These are phyloP conservation scores for Trididemnum miniatum DNA, from an alignment of 23 tunicate species.

Conservation along the genomic window DNA sequence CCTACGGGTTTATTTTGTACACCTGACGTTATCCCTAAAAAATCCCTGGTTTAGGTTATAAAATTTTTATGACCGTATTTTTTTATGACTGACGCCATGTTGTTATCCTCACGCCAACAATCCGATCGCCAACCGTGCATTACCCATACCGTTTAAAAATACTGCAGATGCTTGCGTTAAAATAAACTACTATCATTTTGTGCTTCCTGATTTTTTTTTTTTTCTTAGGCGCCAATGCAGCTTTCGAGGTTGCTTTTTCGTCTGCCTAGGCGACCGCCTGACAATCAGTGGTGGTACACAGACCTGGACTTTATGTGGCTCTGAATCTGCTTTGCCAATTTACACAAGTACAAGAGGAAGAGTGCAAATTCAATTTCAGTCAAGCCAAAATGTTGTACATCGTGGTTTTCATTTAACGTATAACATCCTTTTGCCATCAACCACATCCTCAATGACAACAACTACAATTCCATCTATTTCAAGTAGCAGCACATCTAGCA, in stretches of 20 bases:
- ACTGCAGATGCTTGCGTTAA: too few relatives aligned
- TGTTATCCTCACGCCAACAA: too few relatives aligned
- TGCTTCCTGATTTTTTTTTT: not conserved
- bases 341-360: not conserved
- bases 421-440: not conserved
- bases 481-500: too few relatives aligned
- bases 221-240: not conserved
- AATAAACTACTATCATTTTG: too few relatives aligned
- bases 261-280: not conserved
- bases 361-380: not conserved
- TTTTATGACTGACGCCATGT: too few relatives aligned
- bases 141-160: too few relatives aligned
- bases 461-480: not conserved
- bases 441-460: not conserved
- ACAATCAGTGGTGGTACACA: not conserved
- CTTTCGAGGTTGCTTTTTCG: not conserved
- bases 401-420: conserved; percentile 17
- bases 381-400: not conserved
- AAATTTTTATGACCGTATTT: too few relatives aligned
- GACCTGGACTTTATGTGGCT: not conserved
- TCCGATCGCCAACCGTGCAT: too few relatives aligned
- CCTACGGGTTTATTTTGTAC: too few relatives aligned
- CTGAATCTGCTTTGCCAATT: not conserved
- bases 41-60: too few relatives aligned
- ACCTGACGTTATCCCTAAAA: too few relatives aligned